Percentiles rank a stretch among this genome's conserved stretches.
These are phyloP conservation scores for Echeneis naucrates DNA, from an alignment of 2,797 vertebrate genomes.

Conservation along the genomic window DNA sequence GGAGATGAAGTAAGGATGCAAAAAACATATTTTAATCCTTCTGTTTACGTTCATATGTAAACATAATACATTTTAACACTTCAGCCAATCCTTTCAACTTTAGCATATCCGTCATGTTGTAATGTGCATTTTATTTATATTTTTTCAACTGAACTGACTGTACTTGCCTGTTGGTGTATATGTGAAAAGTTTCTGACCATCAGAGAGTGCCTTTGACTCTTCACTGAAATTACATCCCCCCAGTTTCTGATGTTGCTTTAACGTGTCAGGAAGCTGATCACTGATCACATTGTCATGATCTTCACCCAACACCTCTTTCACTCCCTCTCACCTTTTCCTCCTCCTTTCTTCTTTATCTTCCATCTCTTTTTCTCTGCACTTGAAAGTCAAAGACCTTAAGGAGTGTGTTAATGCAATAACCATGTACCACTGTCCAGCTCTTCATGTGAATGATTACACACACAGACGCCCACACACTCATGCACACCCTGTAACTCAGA, in stretches of 20 bases:
- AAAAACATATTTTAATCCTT: conserved; percentile 34
- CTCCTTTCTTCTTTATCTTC: conserved; percentile 54
- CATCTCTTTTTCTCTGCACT: conserved; percentile 44
- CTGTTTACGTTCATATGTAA: conserved; percentile 26
- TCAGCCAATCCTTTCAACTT: not conserved
- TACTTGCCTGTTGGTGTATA: not conserved
- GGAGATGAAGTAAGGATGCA: conserved; percentile 95
- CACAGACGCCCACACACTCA: conserved; percentile 58
- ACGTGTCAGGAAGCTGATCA: conserved; percentile 48
- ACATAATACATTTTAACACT: conserved; percentile 12
- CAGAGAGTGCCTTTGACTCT: not conserved
- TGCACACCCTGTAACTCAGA: conserved; percentile 24
- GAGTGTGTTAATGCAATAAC: conserved; percentile 73
- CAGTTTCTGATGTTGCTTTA: conserved; percentile 43
- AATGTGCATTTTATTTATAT: not conserved
- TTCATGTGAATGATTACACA: conserved; percentile 69
- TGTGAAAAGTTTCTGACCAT: not conserved
- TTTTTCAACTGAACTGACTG: not conserved
- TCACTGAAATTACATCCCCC: conserved; percentile 46
- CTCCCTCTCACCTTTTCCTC: conserved; percentile 40
- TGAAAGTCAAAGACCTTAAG: conserved; percentile 59
- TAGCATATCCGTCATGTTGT: not conserved
- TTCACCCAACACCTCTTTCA: conserved; percentile 66
- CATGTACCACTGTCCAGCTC: conserved; percentile 66
- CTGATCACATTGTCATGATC: conserved; percentile 46